Conservation (phyloP, 1,140 invertebrate genomes). For the Zophobas morio region DNA sequence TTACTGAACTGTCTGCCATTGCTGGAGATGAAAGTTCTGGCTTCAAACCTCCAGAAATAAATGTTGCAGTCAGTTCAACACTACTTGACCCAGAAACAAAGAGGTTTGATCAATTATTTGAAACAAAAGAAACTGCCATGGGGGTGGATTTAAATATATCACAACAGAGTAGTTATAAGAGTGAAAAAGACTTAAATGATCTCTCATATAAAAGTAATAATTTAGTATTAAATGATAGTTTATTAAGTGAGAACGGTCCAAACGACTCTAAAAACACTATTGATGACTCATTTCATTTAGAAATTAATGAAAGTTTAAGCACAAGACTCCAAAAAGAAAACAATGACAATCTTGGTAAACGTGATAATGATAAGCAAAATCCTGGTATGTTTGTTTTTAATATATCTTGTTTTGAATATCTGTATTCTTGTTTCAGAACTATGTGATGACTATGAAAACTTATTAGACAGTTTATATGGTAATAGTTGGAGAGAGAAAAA, state of each 20-base stretch:
- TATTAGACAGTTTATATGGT: slow-evolving; percentile 64
- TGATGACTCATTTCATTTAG: slow-evolving; percentile 19
- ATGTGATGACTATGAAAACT: slow-evolving; percentile 47
- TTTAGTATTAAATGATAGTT: slow-evolving; percentile 26
- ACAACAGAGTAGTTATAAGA: too few relatives aligned
- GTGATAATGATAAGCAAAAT: too few relatives aligned
- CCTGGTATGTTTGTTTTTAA: too few relatives aligned
- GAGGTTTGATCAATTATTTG: slow-evolving; percentile 62
- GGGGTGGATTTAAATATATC: not conserved
- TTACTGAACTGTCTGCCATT: slow-evolving; percentile 60
- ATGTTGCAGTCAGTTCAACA: slow-evolving; percentile 60
- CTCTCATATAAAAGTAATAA: not conserved
- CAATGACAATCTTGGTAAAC: too few relatives aligned
- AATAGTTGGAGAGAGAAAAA: slow-evolving; percentile 62
- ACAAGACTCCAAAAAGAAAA: not conserved
- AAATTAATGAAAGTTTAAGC: slow-evolving; percentile 35
- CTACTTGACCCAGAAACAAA: slow-evolving; percentile 42
- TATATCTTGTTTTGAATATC: too few relatives aligned
- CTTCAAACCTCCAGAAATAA: slow-evolving; percentile 40
- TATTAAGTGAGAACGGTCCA: slow-evolving; percentile 8
- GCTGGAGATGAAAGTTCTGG: slow-evolving; percentile 44
- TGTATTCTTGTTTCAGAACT: not conserved
- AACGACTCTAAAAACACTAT: slow-evolving; percentile 24
- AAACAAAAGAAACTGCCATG: slow-evolving; percentile 49
- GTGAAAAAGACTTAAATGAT: too few relatives aligned